phyloP scores from a whole-genome alignment of 2,797 vertebrate genomes.

The Myotis myotis region DNA sequence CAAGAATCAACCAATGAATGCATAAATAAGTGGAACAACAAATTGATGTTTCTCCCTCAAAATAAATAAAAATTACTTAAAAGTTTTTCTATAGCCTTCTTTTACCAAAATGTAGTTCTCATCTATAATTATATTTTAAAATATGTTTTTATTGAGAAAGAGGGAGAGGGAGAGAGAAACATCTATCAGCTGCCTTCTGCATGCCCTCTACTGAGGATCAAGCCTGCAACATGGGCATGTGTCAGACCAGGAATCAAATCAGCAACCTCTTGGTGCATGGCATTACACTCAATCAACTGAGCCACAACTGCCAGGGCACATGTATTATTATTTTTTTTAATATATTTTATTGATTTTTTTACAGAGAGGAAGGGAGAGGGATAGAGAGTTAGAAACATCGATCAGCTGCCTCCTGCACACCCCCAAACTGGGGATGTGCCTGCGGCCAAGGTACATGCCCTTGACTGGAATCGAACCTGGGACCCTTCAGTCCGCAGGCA shows the following conservation, averaged over 20 bases:
- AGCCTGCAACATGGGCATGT: background rate
- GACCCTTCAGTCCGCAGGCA: too few relatives aligned
- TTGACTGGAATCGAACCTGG: too few relatives aligned
- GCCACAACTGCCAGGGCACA: too few relatives aligned
- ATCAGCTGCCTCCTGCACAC: too few relatives aligned
- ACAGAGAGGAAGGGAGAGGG: too few relatives aligned
- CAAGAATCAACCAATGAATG: background rate
- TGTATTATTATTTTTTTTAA: too few relatives aligned
- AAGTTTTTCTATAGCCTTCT: background rate
- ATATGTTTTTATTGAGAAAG: background rate
- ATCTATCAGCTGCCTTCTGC: background rate
- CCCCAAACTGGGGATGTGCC: too few relatives aligned
- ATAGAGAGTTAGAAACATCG: too few relatives aligned
- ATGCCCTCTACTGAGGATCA: background rate
- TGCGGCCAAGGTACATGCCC: too few relatives aligned
- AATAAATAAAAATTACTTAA: background rate
- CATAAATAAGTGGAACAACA: background rate
- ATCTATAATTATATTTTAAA: background rate
- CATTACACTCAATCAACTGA: too few relatives aligned
- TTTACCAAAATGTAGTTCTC: conserved; percentile 38
- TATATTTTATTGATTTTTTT: too few relatives aligned
- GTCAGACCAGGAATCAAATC: background rate
- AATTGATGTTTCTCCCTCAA: background rate
- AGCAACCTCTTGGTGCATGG: background rate
- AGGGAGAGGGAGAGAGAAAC: background rate